phyloP scores from a whole-genome alignment of 2,888 invertebrate species.

The Drosophila heteroneura region DNA sequence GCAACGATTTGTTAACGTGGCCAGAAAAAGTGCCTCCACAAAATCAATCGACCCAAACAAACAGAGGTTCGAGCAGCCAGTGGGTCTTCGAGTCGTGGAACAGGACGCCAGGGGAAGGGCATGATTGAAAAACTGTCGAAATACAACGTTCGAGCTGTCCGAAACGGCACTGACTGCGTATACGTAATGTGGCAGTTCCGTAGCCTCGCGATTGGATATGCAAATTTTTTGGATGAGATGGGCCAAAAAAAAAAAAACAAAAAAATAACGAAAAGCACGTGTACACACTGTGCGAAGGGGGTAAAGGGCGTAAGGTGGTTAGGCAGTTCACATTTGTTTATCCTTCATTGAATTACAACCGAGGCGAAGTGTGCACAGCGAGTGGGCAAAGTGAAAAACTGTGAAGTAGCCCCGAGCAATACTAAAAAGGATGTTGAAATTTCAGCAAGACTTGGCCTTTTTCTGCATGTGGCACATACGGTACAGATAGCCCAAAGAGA shows the following conservation, averaged over 20 bases:
- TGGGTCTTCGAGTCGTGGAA: background rate
- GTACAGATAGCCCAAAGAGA: background rate
- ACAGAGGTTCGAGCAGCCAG: conserved; percentile 19
- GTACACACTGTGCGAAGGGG: conserved; percentile 19
- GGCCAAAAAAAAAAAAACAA: background rate
- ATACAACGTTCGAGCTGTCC: conserved; percentile 5
- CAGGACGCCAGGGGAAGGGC: conserved; percentile 1
- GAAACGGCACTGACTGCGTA: conserved; percentile 38
- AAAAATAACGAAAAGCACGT: conserved; percentile 20
- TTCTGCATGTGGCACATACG: conserved; percentile 9
- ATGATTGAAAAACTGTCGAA: conserved; percentile 51
- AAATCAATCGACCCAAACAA: conserved; percentile 58
- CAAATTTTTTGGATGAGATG: conserved; percentile 44
- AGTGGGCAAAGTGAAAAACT: conserved; percentile 29
- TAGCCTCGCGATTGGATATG: conserved; percentile 51
- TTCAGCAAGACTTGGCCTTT: conserved; percentile 5
- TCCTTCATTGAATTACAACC: conserved; percentile 52
- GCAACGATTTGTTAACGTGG: conserved; percentile 59
- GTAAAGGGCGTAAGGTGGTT: background rate
- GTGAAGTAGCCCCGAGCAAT: conserved; percentile 43
- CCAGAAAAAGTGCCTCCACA: conserved; percentile 34
- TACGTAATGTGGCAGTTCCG: conserved; percentile 48
- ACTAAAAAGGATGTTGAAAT: conserved; percentile 21
- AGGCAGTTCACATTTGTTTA: conserved; percentile 21
- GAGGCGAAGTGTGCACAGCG: background rate